phyloP scores from a whole-genome alignment of 2,888 invertebrate genomes.

The Heliconius aoede region DNA sequence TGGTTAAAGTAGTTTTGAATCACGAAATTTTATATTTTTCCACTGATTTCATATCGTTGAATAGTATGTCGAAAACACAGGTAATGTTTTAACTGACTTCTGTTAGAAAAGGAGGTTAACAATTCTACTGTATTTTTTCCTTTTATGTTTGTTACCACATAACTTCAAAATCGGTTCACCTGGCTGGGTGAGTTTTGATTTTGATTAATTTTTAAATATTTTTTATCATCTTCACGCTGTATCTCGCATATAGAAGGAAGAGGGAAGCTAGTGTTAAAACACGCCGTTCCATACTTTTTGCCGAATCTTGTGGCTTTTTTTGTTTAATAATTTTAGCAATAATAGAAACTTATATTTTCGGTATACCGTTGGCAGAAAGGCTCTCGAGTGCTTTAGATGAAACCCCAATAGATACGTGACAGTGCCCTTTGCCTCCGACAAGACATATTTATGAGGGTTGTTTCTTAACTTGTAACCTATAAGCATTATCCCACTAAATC shows the following conservation, averaged over 20 bases:
- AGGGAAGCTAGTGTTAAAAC: no score
- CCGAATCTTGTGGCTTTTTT: not conserved
- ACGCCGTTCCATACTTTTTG: no score
- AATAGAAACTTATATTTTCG: slow-evolving; percentile 72
- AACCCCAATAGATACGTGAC: slow-evolving; percentile 62
- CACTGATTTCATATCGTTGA: not conserved
- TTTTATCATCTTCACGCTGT: no score
- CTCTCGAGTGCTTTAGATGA: slow-evolving; percentile 55
- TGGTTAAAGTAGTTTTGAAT: not conserved
- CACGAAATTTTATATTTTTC: not conserved
- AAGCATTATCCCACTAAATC: slow-evolving; percentile 43
- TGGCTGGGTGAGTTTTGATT: no score
- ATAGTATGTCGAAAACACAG: not conserved
- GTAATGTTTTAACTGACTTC: no score
- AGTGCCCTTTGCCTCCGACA: slow-evolving; percentile 56
- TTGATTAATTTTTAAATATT: no score
- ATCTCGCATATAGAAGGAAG: no score
- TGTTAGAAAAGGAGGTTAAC: no score
- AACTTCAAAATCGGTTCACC: no score
- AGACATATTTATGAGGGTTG: slow-evolving; percentile 67
- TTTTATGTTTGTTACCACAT: no score
- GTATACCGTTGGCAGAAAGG: slow-evolving; percentile 63
- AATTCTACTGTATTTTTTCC: no score
- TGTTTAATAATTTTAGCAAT: not conserved
- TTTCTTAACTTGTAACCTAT: slow-evolving; percentile 57